Conservation (phyloP, 2,797 vertebrate genomes). For the Poeciliopsis presidionis region DNA sequence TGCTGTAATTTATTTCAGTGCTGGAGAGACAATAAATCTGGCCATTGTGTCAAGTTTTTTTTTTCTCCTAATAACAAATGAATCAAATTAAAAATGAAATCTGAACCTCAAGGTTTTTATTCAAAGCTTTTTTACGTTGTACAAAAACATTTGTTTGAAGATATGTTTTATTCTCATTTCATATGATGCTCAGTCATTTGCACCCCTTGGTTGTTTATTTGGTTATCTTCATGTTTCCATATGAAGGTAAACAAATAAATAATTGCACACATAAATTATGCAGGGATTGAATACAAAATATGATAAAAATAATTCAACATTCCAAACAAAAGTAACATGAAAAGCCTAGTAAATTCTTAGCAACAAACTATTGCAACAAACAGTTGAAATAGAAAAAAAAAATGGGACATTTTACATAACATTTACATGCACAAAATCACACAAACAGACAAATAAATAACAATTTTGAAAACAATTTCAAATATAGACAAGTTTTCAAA, state of each 20-base stretch:
- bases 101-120: background rate
- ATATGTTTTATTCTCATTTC: background rate
- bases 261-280: background rate
- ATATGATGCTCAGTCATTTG: background rate
- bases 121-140: background rate
- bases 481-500: background rate
- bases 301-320: background rate
- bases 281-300: background rate
- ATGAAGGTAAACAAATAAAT: background rate
- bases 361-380: background rate
- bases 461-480: background rate
- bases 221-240: background rate
- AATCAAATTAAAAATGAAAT: background rate
- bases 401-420: background rate
- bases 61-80: background rate
- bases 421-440: background rate
- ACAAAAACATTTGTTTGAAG: background rate
- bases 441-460: background rate
- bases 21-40: background rate
- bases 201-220: background rate
- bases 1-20: background rate
- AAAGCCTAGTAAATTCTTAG: background rate
- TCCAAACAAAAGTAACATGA: background rate
- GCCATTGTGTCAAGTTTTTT: background rate
- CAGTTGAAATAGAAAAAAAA: background rate